These are phyloP conservation scores for Drosophila kepulauana DNA, from an alignment of 1,140 invertebrate species.

Conservation along the genomic window DNA sequence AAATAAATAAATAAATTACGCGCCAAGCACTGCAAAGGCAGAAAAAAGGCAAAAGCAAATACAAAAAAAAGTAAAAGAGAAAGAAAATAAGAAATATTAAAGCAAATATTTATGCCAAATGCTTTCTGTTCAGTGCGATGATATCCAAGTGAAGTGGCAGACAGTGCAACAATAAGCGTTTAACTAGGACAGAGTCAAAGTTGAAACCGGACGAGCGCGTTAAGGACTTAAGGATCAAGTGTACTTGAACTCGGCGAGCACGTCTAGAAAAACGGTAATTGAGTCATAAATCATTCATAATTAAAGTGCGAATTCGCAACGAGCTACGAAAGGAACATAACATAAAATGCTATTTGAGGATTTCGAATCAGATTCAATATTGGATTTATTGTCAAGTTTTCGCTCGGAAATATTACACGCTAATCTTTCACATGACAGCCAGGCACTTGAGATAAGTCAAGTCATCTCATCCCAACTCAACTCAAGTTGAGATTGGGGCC, in stretches of 20 bases:
- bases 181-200: conserved; percentile 18
- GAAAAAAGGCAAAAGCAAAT: neutral
- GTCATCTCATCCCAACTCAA: neutral
- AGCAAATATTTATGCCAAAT: conserved; percentile 12
- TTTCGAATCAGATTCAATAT: neutral
- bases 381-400: conserved; percentile 5
- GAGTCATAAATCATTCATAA: conserved; percentile 65
- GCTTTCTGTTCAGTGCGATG: conserved; percentile 17
- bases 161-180: conserved; percentile 16
- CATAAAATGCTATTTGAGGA: conserved; percentile 45
- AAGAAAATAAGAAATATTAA: neutral
- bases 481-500: conserved; percentile 11
- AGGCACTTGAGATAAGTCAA: conserved; percentile 4
- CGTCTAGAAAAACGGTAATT: conserved; percentile 71
- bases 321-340: conserved; percentile 45
- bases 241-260: conserved; percentile 31
- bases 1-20: conserved; percentile 32
- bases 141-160: conserved; percentile 20
- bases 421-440: conserved; percentile 15
- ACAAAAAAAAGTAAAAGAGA: neutral
- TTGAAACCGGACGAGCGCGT: conserved; percentile 26
- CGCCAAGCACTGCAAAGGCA: conserved; percentile 12
- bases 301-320: conserved; percentile 47
- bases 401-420: neutral
- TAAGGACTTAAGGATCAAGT: conserved; percentile 2